Evolutionary conservation across 2,113 vertebrate genomes (phyloP), one percentile per base, ranked within the genome.

Genomic region (Epinephelus lanceolatus): DNA sequence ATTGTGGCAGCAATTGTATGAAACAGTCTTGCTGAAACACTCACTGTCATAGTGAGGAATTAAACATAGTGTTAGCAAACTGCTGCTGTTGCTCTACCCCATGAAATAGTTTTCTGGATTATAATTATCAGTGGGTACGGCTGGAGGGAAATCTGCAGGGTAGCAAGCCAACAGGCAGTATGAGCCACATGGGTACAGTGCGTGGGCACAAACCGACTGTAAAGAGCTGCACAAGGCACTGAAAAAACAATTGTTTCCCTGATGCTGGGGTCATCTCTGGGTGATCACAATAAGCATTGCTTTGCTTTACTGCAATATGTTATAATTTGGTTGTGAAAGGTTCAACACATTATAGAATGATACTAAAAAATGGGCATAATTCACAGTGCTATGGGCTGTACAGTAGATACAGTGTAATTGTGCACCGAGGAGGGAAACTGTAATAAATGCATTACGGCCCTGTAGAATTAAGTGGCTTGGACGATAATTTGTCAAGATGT

Each of bases 51-150:
- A 52, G 74, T 51, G 68, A 70, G 55, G 51, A 72, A 87, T 85
- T 86, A 90, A 87, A 79, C 76, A 77, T 9, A 59, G 51, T 33
- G 72, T 72, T 76, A 51, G 78, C 40, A 68, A 78, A 81, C 47
- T 71, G 81, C 82, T 63, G 74, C 30, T 45, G 51, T 62, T 82
- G 71, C 73, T 21, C 56, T 70, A 80, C 56, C 27, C 57, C 37
- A 11, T 88, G 68, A 83, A 86, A 90, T 68, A 49, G 19, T 71
- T 78, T 83, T 69, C 17, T 81, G 65, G 69, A 61, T 86, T 82
- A 77, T 86, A 90, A 86, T 89, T 88, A 85, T 78, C 63, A 40
- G 81, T 18, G 55, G 66, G 62, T 65, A 52, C 2, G 30, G 71
- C 75, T 71, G 66, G 74, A 67, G 80, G 73, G 60, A 56, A 67